phyloP scores from a whole-genome alignment of 2,888 invertebrate genomes.

The Phyllotreta striolata region DNA sequence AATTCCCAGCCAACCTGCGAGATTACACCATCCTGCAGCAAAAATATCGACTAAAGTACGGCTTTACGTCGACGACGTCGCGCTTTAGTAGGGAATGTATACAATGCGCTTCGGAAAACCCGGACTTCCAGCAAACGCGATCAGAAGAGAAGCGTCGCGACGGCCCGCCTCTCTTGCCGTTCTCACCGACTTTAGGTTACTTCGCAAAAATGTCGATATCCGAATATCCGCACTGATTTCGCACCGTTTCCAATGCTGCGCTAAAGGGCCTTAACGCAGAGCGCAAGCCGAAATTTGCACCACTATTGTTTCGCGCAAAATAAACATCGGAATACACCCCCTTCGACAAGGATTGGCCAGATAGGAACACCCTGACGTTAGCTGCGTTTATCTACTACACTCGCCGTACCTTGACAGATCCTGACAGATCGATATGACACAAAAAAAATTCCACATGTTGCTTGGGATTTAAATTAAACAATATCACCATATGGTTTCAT shows the following conservation, averaged over 20 bases:
- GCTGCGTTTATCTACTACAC: constrained; percentile 33
- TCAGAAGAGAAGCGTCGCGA: constrained; percentile 40
- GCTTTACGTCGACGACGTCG: constrained; percentile 47
- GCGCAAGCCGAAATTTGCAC: constrained; percentile 52
- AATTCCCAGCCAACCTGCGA: constrained; percentile 31
- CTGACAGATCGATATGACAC: constrained; percentile 52
- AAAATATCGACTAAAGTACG: constrained; percentile 51
- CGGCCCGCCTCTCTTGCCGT: constrained; percentile 45
- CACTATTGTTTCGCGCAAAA: constrained; percentile 34
- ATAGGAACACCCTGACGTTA: constrained; percentile 34
- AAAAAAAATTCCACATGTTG: constrained; percentile 54
- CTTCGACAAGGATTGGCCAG: constrained; percentile 29
- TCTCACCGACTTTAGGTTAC: constrained; percentile 53
- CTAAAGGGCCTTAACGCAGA: constrained; percentile 50
- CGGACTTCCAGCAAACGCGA: constrained; percentile 54
- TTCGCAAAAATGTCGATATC: constrained; percentile 51
- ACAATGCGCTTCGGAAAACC: constrained; percentile 55
- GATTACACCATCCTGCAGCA: constrained; percentile 55
- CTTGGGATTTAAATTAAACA: constrained; percentile 46
- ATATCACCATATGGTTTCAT: constrained; percentile 31
- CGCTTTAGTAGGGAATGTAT: constrained; percentile 51
- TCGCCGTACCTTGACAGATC: no score
- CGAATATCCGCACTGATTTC: constrained; percentile 51
- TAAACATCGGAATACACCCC: constrained; percentile 36
- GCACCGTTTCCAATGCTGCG: constrained; percentile 55